A percentile compares a stretch with the other conserved stretches of the same genome.
Evolutionary conservation across 2,888 invertebrate genomes (phyloP).

Genomic region (Fragum whitleyi): DNA sequence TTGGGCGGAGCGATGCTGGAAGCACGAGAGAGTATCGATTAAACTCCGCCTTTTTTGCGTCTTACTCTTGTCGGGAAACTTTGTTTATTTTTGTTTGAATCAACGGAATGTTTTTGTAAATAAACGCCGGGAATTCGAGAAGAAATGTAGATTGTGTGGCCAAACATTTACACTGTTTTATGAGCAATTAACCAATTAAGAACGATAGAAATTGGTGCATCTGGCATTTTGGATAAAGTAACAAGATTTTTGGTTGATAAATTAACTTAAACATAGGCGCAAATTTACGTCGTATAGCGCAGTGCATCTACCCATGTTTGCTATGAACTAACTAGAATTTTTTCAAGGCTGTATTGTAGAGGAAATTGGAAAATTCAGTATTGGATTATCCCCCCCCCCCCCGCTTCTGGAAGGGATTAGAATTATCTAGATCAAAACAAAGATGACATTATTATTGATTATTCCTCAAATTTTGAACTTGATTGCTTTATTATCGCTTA

Average conservation of each 20-base stretch:
- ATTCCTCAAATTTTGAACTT: no score
- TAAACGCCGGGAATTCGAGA: constrained; percentile 57
- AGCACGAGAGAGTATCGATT: background rate
- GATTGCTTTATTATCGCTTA: no score
- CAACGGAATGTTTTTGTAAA: constrained; percentile 62
- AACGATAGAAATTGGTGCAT: constrained; percentile 33
- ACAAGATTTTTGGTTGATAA: background rate
- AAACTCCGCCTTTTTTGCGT: constrained; percentile 1
- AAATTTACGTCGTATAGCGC: no score
- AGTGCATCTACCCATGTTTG: no score
- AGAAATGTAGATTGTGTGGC: constrained; percentile 63
- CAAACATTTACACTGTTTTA: constrained; percentile 59
- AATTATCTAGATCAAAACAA: no score
- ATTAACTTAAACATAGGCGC: no score
- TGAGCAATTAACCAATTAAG: constrained; percentile 57
- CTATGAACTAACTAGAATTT: no score
- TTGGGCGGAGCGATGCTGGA: background rate
- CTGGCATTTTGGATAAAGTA: constrained; percentile 19
- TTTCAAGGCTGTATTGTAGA: no score
- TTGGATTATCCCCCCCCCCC: no score
- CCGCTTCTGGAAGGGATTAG: no score
- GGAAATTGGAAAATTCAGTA: no score
- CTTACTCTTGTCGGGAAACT: background rate
- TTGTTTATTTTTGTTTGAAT: constrained; percentile 50
- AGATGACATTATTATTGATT: no score